Conservation (phyloP, 2,888 invertebrate genomes). For the Himalopsyche anomala region DNA sequence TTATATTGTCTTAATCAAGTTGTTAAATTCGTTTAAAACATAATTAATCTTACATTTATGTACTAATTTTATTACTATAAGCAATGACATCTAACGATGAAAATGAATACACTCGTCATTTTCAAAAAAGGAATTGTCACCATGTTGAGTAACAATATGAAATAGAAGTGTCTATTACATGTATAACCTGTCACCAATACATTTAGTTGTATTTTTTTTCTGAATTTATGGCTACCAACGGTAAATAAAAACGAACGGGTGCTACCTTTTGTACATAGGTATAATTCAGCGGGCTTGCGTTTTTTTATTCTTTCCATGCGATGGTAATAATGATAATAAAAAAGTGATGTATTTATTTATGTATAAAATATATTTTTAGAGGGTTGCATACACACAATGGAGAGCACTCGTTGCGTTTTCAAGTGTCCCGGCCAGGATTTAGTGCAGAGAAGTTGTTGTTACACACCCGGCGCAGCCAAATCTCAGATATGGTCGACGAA, state of each 20-base stretch:
- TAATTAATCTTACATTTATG: no score
- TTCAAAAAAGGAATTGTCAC: conserved; percentile 38
- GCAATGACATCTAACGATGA: no score
- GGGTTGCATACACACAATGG: conserved; percentile 64
- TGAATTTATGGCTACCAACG: conserved; percentile 51
- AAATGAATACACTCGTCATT: no score
- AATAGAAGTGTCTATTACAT: no score
- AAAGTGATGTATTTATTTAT: conserved; percentile 65
- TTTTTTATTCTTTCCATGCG: conserved; percentile 59
- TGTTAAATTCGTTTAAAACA: no score
- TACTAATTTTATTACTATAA: no score
- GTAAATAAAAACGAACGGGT: conserved; percentile 57
- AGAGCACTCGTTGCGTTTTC: conserved; percentile 63
- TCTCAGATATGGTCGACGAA: conserved; percentile 11
- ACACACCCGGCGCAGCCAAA: conserved; percentile 62
- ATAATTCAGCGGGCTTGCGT: conserved; percentile 52
- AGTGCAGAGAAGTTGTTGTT: conserved; percentile 51
- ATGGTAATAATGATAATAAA: conserved; percentile 61
- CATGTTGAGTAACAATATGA: conserved; percentile 56
- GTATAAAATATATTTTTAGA: conserved; percentile 65
- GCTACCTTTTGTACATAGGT: conserved; percentile 52
- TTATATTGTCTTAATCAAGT: no score
- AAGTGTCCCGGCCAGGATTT: conserved; percentile 62
- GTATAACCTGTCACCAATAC: conserved; percentile 54
- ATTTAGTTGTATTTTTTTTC: conserved; percentile 44